Evolutionary conservation across 1,140 invertebrate species (phyloP), one percentile per base, ranked within the genome.

Genomic region (Polypedilum pembai): DNA sequence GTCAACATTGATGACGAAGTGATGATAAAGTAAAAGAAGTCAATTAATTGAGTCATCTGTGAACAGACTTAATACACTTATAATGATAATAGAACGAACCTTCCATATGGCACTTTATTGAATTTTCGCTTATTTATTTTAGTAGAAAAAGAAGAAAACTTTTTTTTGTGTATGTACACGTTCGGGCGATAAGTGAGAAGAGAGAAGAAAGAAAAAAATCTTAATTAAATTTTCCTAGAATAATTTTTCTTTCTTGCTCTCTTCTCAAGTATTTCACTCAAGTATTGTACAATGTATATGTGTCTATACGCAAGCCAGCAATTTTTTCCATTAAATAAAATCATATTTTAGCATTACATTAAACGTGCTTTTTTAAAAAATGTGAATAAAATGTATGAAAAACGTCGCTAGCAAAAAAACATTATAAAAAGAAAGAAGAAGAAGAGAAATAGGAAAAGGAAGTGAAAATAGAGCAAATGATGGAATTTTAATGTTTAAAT

Each of bases 291-390:
- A n/a, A n/a, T 56, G 12, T 56, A 15, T 56, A 12, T 56, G 24
- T 33, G 24, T 15, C 45, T 56, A 15, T 15, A n/a, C 45, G 15
- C 45, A 10, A 56, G 45, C 12, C 12, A 56, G n/a, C n/a, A 12
- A 10, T 56, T 56, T 56, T n/a, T 56, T 56, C 45, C 45, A 56
- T 56, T 56, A 56, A 56, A 56, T 56, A n/a, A 56, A 56, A 56
- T 56, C 45, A 56, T 56, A 56, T 56, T 56, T 56, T 56, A 56
- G 45, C 45, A 56, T 56, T 56, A 56, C 45, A 56, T 56, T 56
- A 56, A n/a, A 56, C 45, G 45, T 56, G 45, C 45, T 15, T 56
- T 56, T 56, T 56, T 56, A 56, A 56, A 33, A 33, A 33, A 33
- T 33, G 24, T 33, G 24, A 33, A 33, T 33, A 33, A 33, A 33